Base-by-base conservation (phyloP, 1,140 invertebrate genomes). In the Atta colombica region DNA sequence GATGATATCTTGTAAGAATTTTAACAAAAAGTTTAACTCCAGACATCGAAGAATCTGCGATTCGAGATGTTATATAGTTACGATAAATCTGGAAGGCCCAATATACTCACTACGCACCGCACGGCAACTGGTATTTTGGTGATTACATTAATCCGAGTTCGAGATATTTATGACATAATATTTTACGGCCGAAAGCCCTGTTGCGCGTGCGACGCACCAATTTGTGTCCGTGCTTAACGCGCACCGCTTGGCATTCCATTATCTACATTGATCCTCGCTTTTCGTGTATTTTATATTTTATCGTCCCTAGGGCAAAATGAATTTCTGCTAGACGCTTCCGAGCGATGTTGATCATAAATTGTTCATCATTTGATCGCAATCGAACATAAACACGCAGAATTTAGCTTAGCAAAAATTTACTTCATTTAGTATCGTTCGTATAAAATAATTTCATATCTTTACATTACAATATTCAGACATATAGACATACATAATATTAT, bases 201-300 rank as follows among this genome's bases (percentile, higher is more conserved):
- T 84, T 84, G 80, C 80, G 80, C 80, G 69, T 49, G 80, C 80
- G 55, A 31, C 55, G 55, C 69, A 35, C 55, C 68, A 84, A 84
- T 84, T 84, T 84, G 80, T 84, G 80, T 49, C 68, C 18, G 69
- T 75, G 80, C 80, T 84, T 84, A 84, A 84, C 80, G 80, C 80
- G 68, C 53, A 12, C 4, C 21, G 55, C 69, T 84, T 45, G 80
- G 80, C 80, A 84, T 84, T 84, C 80, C 69, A 84, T 84, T 84
- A 84, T 74, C 80, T 61, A 74, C 55, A 84, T 84, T 84, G 80
- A 84, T 84, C 80, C 80, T 75, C 80, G 80, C 80, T 75, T 84
- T 84, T 84, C 80, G 80, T 84, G 80, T 84, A 84, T 84, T 84
- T 84, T 84, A 84, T 84, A 84, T 75, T 84, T 84, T 84, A 84